Conservation (phyloP, 1,140 invertebrate species). For the Anoplolepis gracilipes region DNA sequence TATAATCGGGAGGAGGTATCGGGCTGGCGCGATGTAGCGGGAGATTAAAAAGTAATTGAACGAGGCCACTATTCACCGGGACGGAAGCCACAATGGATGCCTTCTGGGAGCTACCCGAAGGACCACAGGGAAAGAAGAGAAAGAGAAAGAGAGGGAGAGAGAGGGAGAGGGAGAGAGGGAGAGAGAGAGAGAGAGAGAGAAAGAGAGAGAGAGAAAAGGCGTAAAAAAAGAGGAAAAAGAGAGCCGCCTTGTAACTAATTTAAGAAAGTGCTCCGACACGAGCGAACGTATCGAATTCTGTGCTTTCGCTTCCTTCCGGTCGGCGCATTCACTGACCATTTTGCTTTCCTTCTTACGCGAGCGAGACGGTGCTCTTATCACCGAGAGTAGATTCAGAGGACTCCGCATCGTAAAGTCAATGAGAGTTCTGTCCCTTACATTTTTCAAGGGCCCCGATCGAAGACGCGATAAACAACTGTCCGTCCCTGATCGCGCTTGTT, state of each 20-base stretch:
- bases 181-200: not conserved
- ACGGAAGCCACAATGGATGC: constrained; percentile 58
- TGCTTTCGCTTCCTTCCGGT: constrained; percentile 51
- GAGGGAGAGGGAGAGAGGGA: not conserved
- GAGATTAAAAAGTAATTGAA: constrained; percentile 62
- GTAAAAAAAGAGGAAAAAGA: constrained; percentile 37
- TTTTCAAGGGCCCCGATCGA: constrained; percentile 66
- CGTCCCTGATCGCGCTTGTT: constrained; percentile 54
- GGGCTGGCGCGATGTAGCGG: constrained; percentile 49
- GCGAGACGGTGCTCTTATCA: constrained; percentile 52
- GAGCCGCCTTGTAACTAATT: constrained; percentile 69
- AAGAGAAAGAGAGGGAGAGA: not conserved
- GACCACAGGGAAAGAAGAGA: not conserved
- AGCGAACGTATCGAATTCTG: constrained; percentile 67
- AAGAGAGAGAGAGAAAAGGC: not conserved
- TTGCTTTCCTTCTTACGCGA: constrained; percentile 26
- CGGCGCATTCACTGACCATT: constrained; percentile 50
- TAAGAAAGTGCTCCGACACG: constrained; percentile 72
- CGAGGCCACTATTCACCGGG: constrained; percentile 51
- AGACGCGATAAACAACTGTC: constrained; percentile 59
- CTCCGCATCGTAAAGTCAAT: constrained; percentile 70
- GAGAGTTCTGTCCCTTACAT: constrained; percentile 66
- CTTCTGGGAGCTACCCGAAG: constrained; percentile 41
- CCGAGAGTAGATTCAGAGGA: constrained; percentile 61
- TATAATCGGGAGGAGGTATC: constrained; percentile 56